Base-by-base conservation (phyloP, 2,888 invertebrate species). In the Smittia aterrima region DNA sequence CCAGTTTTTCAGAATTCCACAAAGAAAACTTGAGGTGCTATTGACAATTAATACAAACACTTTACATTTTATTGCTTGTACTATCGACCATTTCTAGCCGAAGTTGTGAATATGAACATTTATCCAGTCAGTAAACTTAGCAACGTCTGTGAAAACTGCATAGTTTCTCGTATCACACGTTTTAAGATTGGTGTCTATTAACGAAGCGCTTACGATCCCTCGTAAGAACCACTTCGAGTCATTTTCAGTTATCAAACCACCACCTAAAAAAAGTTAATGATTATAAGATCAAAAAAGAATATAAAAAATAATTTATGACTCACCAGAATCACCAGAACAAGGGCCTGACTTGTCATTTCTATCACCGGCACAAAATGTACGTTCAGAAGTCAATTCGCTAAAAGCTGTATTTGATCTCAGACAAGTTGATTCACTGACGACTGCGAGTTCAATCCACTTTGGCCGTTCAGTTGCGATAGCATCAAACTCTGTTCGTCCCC, bases 351-450 rank as follows among this genome's bases (percentile, higher is more conserved):
- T 32, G 22, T 27, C 72, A 54, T 54, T 22, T 18, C 54, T 24
- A 13, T 18, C 32, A 11, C 74, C 74, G 25, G 47, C 74, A 32
- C 86, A 85, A 75, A 85, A 83, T 0, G 85, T 85, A 47, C 80
- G 80, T 66, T 83, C 81, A 1, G 85, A 84, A 0, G 84, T 85
- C 22, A 80, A 75, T 3, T 77, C 72, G 6, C 78, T 78, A 73
- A 84, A 85, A 68, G 81, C 79, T 9, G 78, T 68, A 75, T 84
- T 83, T 11, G 85, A 84, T 76, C 83, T 79, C 16, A 85, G 80
- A 78, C 88, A 88, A 6, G 79, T 80, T 54, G 83, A 83, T 78
- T 86, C 82, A 40, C 85, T 83, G 0, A 87, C 85, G 75, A 88
- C 83, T 0, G 85, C 85, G 2, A 85, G 80, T 27, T 78, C 80